Conservation (phyloP, 2,113 vertebrate species). For the Phylloscopus trochiloides region DNA sequence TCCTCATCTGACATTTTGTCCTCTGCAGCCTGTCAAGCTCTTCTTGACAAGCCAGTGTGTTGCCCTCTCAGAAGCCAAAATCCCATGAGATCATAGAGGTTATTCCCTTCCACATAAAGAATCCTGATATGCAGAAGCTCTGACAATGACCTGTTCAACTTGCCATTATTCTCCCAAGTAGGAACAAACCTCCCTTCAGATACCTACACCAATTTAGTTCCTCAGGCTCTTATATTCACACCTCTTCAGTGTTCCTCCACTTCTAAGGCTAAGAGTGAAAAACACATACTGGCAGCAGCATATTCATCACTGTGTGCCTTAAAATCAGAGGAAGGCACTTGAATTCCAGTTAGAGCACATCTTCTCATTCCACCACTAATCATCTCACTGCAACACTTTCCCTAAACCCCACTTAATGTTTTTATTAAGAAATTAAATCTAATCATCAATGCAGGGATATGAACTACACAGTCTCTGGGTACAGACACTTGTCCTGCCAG, state of each 20-base stretch:
- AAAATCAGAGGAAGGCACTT: neutral
- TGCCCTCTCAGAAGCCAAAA: neutral
- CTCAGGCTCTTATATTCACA: neutral
- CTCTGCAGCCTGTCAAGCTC: neutral
- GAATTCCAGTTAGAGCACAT: neutral
- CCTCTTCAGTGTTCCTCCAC: neutral
- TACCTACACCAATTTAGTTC: neutral
- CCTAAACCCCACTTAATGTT: neutral
- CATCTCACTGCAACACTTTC: neutral
- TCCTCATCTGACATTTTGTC: neutral
- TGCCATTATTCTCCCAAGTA: neutral
- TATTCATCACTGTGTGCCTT: neutral
- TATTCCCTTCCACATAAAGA: neutral
- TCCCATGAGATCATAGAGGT: neutral
- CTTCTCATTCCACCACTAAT: neutral
- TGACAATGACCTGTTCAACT: neutral
- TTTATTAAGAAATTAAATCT: slow-evolving; percentile 9
- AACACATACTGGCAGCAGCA: neutral
- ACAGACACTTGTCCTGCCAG: neutral
- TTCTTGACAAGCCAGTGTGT: neutral
- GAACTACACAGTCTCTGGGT: neutral
- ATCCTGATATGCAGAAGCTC: neutral
- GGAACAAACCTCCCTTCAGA: neutral
- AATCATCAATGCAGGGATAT: neutral
- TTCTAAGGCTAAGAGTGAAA: neutral